These are phyloP conservation scores for Plotosus lineatus DNA, from an alignment of 2,113 vertebrate species.

Conservation along the genomic window DNA sequence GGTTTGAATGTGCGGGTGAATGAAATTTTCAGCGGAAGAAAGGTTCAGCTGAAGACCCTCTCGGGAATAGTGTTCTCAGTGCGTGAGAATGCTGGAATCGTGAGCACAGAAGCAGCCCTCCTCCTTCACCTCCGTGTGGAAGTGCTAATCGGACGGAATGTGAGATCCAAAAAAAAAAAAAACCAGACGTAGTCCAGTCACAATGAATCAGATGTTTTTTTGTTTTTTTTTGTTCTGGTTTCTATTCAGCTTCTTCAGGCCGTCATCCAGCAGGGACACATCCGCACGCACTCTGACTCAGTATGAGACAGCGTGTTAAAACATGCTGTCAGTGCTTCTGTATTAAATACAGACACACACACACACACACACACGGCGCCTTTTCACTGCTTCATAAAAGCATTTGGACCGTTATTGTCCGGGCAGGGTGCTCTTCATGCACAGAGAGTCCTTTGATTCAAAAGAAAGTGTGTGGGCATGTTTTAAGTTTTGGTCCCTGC, in stretches of 20 bases:
- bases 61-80: background rate
- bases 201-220: background rate
- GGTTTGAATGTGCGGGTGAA: background rate
- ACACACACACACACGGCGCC: background rate
- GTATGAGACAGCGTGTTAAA: conserved; percentile 21
- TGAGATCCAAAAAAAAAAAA: background rate
- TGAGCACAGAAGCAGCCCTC: background rate
- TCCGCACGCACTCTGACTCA: conserved; percentile 12
- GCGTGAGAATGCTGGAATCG: background rate
- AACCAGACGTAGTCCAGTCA: background rate
- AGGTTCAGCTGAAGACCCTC: background rate
- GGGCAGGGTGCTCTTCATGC: background rate
- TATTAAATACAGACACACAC: background rate
- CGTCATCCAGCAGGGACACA: background rate
- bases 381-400: conserved; percentile 14
- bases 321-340: background rate
- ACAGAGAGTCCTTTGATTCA: conserved; percentile 29
- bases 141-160: background rate
- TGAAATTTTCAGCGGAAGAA: background rate
- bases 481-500: background rate
- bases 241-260: background rate
- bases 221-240: background rate
- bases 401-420: conserved; percentile 16
- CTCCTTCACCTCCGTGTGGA: background rate
- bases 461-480: background rate